Conservation (phyloP, 2,888 invertebrate genomes). For the Pharmacophagus antenor region DNA sequence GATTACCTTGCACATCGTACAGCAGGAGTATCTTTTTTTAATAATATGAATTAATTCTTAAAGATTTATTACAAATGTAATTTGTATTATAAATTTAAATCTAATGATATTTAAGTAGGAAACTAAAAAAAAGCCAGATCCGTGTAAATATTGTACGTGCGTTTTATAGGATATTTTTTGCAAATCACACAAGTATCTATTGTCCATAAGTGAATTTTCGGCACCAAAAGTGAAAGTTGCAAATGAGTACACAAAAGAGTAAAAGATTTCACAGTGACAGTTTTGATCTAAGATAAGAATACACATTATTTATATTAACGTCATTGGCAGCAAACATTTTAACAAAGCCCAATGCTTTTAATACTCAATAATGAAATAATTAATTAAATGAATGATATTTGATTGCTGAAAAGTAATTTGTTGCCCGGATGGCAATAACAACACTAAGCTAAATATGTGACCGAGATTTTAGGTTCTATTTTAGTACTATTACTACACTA, state of each 20-base stretch:
- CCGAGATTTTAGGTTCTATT: no score
- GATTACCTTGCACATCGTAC: no score
- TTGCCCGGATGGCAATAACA: no score
- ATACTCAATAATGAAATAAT: background rate
- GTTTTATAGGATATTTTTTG: background rate
- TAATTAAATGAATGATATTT: background rate
- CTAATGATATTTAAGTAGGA: background rate
- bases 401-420: no score
- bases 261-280: slow-evolving; percentile 6
- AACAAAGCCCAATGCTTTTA: background rate
- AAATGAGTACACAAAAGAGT: background rate
- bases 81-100: no score
- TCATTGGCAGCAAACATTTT: background rate
- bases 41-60: slow-evolving; percentile 20
- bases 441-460: no score
- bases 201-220: slow-evolving; percentile 5
- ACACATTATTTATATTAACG: background rate
- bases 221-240: slow-evolving; percentile 7
- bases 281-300: background rate
- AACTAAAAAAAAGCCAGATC: background rate
- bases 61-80: no score
- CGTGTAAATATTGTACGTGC: background rate
- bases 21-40: no score
- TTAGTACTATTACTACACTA: background rate
- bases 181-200: background rate